phyloP scores from a whole-genome alignment of 1,140 invertebrate genomes.

The Hormaphis cornu region DNA sequence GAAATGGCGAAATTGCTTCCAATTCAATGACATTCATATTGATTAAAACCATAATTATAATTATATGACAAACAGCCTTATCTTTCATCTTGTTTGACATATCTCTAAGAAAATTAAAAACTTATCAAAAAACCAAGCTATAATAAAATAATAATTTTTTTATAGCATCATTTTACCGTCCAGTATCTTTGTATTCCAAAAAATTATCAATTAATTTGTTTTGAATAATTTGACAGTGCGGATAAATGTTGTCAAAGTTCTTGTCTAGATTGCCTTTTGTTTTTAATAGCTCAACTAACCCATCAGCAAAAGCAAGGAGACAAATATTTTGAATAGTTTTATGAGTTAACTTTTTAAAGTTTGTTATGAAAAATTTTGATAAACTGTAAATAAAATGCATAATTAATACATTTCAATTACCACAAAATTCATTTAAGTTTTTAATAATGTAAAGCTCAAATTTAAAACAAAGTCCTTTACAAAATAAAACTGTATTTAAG shows the following conservation, averaged over 20 bases:
- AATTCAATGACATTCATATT: background rate
- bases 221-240: background rate
- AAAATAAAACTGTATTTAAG: too few relatives aligned
- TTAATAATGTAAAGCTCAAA: too few relatives aligned
- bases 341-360: background rate
- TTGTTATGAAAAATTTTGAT: background rate
- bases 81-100: slow-evolving; percentile 20
- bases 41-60: slow-evolving; percentile 9
- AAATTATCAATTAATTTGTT: slow-evolving; percentile 12
- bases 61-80: slow-evolving; percentile 16
- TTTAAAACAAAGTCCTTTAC: too few relatives aligned
- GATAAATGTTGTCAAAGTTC: background rate
- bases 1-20: background rate
- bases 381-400: background rate
- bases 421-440: too few relatives aligned
- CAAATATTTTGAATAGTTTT: slow-evolving; percentile 10
- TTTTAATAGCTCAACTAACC: background rate
- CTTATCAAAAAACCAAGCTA: background rate
- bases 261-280: background rate
- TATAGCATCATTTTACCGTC: background rate
- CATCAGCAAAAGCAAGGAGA: slow-evolving; percentile 5
- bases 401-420: too few relatives aligned
- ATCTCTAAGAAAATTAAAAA: background rate
- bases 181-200: background rate
- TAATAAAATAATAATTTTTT: background rate